Evolutionary conservation across 2,888 invertebrate species (phyloP).

Genomic region (Sabatieria punctata): DNA sequence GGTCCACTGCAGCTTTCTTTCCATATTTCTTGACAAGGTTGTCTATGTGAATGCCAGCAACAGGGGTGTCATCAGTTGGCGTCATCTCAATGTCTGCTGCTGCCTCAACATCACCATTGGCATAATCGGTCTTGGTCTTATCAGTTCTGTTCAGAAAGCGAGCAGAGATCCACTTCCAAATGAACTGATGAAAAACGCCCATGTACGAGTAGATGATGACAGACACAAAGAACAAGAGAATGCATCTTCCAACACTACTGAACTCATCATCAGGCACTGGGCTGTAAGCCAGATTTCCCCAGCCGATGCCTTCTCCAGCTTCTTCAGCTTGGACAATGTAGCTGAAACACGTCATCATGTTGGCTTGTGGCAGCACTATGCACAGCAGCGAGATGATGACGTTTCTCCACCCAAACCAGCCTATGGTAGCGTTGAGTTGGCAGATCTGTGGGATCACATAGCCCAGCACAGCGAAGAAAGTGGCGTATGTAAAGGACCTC

Average conservation of each 20-base stretch:
- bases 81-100: conserved; percentile 1
- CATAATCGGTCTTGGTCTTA: no score
- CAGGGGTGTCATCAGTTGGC: no score
- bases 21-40: conserved; percentile 4
- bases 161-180: conserved; percentile 2
- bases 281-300: neutral
- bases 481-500: no score
- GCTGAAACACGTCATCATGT: neutral
- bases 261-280: conserved; percentile 1
- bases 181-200: conserved; percentile 4
- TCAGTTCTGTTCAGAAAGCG: no score
- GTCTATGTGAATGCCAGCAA: neutral
- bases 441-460: neutral
- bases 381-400: neutral
- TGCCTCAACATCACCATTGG: no score
- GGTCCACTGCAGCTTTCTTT: conserved; percentile 3
- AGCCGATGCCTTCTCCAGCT: neutral
- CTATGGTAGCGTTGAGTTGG: neutral
- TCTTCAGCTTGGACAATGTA: conserved; percentile 6
- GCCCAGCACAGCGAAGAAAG: no score
- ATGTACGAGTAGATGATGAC: neutral
- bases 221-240: neutral
- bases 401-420: neutral
- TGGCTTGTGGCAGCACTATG: no score
- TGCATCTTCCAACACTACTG: neutral